Evolutionary conservation across 2,113 vertebrate species (phyloP), one percentile per base, ranked within the genome.

Genomic region (Isurus oxyrinchus): DNA sequence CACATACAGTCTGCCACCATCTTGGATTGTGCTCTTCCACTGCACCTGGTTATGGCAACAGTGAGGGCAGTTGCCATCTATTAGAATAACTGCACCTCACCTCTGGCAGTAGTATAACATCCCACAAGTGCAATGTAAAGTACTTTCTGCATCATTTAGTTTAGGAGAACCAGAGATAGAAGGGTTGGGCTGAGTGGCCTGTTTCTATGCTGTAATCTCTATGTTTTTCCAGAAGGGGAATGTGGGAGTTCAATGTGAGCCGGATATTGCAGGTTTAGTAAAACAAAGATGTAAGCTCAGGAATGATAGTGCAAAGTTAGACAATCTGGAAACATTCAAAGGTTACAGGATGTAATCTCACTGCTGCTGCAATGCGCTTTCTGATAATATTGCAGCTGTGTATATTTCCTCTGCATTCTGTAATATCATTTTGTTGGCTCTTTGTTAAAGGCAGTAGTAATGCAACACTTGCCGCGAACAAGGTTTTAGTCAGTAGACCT

Each of bases 271-370:
- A 44, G 19, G 59, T 63, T 63, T 23, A 61, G 61, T 94, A 66
- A 63, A 94, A 63, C 59, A 94, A 23, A 40, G 90, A 40, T 40
- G 23, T 8, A 66, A n/a, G 90, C 61, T 44, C 59, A 66, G 35
- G 90, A 21, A 94, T n/a, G 90, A 66, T 40, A 66, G 13, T 94
- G 35, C 59, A 63, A 66, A 19, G 90, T 94, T 94, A 40, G 59
- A 61, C 35, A 63, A 94, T 94, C 59, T 94, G 35, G 90, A 61
- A 94, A 94, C n/a, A 94, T 94, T 63, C 90, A 94, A 66, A 94
- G 90, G 90, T 40, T 94, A 93, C 90, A 63, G 90, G 90, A 93
- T n/a, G n/a, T n/a, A 40, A 13, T 40, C 59, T 40, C 90, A 94
- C 8, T 94, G 81, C 40, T 84, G 81, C 7, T 84, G 81, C 81